Evolutionary conservation across 2,888 invertebrate species (phyloP).

Genomic region (Pseudococcus jackbeardsleyi): DNA sequence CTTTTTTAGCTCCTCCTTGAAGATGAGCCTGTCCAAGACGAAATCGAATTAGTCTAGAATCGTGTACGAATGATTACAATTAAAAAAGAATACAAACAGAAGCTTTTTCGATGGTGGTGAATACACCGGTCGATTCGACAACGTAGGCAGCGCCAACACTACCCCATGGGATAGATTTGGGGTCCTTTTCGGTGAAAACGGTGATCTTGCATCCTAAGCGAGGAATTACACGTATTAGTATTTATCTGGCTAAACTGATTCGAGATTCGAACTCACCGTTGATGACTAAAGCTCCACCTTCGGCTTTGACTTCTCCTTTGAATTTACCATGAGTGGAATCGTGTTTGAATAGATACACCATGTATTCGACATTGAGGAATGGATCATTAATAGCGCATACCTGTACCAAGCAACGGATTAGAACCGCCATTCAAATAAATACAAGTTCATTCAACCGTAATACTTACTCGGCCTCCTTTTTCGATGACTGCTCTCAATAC

Average conservation of each 20-base stretch:
- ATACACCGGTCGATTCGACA: slow-evolving; percentile 98
- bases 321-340: slow-evolving; percentile 98
- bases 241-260: background rate
- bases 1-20: slow-evolving; percentile 93
- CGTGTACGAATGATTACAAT: background rate
- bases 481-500: slow-evolving; percentile 88
- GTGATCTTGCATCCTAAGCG: slow-evolving; percentile 79
- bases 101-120: slow-evolving; percentile 94
- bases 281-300: slow-evolving; percentile 84
- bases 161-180: slow-evolving; percentile 89
- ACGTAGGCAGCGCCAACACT: slow-evolving; percentile 94
- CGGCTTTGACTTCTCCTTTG: slow-evolving; percentile 86
- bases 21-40: slow-evolving; percentile 78
- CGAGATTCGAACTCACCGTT: slow-evolving; percentile 73
- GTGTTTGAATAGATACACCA: slow-evolving; percentile 98
- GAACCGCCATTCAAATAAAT: background rate
- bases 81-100: slow-evolving; percentile 72
- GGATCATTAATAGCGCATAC: slow-evolving; percentile 97
- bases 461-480: slow-evolving; percentile 77
- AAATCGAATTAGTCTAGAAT: background rate
- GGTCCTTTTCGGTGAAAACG: slow-evolving; percentile 88
- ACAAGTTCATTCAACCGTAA: background rate
- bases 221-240: background rate
- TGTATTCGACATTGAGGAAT: slow-evolving; percentile 95
- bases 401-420: slow-evolving; percentile 69